Percentiles rank a stretch among this genome's conserved stretches.
These are phyloP conservation scores for Galemys pyrenaicus DNA, from an alignment of 2,113 vertebrate genomes.

Conservation along the genomic window DNA sequence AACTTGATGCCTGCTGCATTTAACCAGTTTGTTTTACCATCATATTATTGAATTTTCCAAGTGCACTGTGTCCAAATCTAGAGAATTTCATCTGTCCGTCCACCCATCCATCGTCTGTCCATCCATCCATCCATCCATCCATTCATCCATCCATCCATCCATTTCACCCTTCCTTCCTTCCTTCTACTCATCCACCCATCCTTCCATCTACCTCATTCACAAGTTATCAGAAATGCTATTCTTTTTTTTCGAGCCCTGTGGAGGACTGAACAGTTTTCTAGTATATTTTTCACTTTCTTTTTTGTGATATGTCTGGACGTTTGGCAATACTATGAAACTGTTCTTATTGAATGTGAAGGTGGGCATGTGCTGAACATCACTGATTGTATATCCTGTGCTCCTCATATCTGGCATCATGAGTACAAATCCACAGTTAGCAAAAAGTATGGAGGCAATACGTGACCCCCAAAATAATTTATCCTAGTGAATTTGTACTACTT, in stretches of 20 bases:
- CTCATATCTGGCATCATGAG: neutral
- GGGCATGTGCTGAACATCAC: neutral
- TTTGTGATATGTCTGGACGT: neutral
- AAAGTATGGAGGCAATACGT: neutral
- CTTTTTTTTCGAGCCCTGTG: neutral
- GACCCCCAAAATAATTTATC: neutral
- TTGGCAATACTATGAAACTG: neutral
- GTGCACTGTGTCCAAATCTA: neutral
- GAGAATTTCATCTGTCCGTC: neutral
- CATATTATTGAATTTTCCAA: neutral
- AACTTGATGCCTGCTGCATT: neutral
- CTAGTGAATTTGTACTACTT: neutral
- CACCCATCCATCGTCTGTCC: neutral
- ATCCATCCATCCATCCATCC: neutral
- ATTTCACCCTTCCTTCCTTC: neutral
- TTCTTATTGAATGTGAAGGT: neutral
- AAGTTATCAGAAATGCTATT: neutral
- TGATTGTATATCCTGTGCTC: neutral
- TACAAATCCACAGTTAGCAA: neutral
- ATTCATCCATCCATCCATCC: neutral
- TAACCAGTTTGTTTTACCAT: neutral
- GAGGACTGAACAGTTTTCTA: neutral
- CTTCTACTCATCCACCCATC: neutral
- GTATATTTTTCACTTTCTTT: neutral
- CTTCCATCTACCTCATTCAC: neutral